Conservation (phyloP, 2,797 vertebrate genomes). For the Neostethus bicornis region DNA sequence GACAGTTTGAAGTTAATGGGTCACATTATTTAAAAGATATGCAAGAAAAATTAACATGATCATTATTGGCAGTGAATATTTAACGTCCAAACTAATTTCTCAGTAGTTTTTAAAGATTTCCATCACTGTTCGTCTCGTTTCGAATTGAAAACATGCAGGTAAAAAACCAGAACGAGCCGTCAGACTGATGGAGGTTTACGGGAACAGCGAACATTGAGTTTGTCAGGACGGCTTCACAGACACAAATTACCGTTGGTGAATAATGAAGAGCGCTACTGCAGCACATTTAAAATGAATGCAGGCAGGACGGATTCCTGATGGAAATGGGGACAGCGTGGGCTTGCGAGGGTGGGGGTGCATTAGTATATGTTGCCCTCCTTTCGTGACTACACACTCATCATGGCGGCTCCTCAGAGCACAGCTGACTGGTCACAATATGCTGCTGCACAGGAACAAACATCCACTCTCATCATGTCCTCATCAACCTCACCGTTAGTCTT, state of each 20-base stretch:
- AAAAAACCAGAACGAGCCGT: too few species aligned
- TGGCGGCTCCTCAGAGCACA: slow-evolving; percentile 20
- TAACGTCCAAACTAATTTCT: too few species aligned
- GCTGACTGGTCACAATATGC: slow-evolving; percentile 23
- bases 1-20: too few species aligned
- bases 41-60: too few species aligned
- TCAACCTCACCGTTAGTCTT: not conserved
- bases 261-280: slow-evolving; percentile 35
- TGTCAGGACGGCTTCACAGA: not conserved
- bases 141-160: too few species aligned
- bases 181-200: not conserved
- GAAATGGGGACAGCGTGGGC: slow-evolving; percentile 52
- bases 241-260: slow-evolving; percentile 22
- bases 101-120: too few species aligned
- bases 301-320: slow-evolving; percentile 19
- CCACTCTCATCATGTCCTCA: not conserved
- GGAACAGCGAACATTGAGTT: not conserved
- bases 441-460: slow-evolving; percentile 1
- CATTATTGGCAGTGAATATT: too few species aligned
- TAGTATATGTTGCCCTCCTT: slow-evolving; percentile 51
- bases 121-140: too few species aligned
- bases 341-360: slow-evolving; percentile 30
- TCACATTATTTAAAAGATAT: too few species aligned
- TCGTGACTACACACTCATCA: slow-evolving; percentile 53
- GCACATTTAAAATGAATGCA: slow-evolving; percentile 44